Percentiles rank a stretch among this genome's conserved stretches.
Conservation (phyloP, 2,797 vertebrate genomes). For the Cyclura pinguis region DNA sequence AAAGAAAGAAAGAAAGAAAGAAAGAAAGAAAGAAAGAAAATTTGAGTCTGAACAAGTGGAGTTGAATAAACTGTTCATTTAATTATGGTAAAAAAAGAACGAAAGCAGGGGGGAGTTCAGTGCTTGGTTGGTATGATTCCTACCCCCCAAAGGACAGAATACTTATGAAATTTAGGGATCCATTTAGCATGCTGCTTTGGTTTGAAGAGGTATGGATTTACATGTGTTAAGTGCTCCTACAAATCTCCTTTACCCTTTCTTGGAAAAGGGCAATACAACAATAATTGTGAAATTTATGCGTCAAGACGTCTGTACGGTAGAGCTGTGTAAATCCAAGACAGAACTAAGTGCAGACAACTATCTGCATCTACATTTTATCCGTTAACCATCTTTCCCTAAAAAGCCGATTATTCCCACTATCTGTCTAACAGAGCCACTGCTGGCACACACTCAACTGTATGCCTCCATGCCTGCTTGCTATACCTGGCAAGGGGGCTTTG, state of each 20-base stretch:
- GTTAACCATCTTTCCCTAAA: constrained; percentile 30
- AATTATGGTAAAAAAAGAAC: constrained; percentile 60
- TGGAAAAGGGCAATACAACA: constrained; percentile 82
- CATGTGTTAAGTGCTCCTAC: constrained; percentile 79
- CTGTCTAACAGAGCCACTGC: background rate
- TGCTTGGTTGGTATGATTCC: constrained; percentile 40
- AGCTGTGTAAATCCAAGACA: constrained; percentile 64
- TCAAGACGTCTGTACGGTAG: constrained; percentile 69
- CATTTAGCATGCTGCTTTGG: constrained; percentile 71
- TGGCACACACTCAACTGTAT: background rate
- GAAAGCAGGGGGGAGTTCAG: constrained; percentile 33
- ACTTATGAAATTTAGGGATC: constrained; percentile 76
- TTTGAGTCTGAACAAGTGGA: constrained; percentile 42
- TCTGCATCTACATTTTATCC: constrained; percentile 59
- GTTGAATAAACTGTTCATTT: constrained; percentile 49
- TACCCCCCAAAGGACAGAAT: constrained; percentile 68
- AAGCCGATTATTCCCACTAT: constrained; percentile 4
- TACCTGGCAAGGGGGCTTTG: constrained; percentile 47
- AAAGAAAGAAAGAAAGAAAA: background rate
- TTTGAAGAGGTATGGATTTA: constrained; percentile 77
- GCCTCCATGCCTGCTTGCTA: constrained; percentile 15
- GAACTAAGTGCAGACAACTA: constrained; percentile 54
- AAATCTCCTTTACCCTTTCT: constrained; percentile 83
- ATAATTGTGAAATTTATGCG: constrained; percentile 80
- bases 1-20: no score